phyloP scores from a whole-genome alignment of 2,888 invertebrate genomes.

The Hydropsyche betteni region DNA sequence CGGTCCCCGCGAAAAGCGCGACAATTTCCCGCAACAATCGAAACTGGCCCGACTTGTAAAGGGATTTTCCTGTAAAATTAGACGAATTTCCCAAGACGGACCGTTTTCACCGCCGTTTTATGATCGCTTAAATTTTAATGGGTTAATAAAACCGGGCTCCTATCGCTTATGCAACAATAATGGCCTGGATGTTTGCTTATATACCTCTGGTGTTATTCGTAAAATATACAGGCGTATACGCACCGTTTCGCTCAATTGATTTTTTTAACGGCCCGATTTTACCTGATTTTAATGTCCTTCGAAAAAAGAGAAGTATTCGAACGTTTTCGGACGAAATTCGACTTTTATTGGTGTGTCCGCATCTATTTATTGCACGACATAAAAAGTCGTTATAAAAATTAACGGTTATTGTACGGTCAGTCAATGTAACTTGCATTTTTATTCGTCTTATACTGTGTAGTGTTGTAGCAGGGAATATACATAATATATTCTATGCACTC shows the following conservation, averaged over 20 bases:
- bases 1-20: no score
- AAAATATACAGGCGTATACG: constrained; percentile 46
- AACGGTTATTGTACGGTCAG: neutral
- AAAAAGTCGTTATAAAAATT: neutral
- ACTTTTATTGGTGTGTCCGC: constrained; percentile 12
- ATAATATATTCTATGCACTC: neutral
- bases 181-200: constrained; percentile 59
- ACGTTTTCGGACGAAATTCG: neutral
- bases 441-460: no score
- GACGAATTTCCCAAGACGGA: constrained; percentile 32
- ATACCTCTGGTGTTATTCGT: no score
- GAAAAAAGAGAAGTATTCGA: no score
- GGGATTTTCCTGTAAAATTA: constrained; percentile 5
- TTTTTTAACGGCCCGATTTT: constrained; percentile 41
- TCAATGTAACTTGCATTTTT: no score
- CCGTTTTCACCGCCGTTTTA: constrained; percentile 57
- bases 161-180: constrained; percentile 63
- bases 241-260: constrained; percentile 45
- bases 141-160: constrained; percentile 63
- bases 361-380: neutral
- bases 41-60: neutral
- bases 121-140: constrained; percentile 66
- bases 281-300: constrained; percentile 42
- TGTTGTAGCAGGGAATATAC: no score
- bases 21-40: neutral